These are phyloP conservation scores for Oncopeltus fasciatus DNA, from an alignment of 1,140 invertebrate genomes.

Conservation along the genomic window DNA sequence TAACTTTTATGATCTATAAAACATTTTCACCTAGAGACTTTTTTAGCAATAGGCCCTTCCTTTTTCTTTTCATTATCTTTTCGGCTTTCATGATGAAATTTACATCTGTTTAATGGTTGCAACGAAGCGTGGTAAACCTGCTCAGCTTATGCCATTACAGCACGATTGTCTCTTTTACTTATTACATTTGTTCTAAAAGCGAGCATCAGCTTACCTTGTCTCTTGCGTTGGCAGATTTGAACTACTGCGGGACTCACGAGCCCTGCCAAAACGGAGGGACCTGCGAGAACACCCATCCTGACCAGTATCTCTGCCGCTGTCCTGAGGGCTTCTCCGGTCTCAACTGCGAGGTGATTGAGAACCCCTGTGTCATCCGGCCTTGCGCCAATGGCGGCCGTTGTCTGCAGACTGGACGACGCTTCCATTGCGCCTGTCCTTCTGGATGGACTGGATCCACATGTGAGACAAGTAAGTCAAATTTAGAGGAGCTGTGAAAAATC, in stretches of 20 bases:
- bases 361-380: constrained; percentile 78
- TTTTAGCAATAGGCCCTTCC: no score
- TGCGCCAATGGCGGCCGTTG: constrained; percentile 78
- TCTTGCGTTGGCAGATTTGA: constrained; percentile 86
- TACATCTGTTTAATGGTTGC: no score
- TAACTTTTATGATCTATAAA: no score
- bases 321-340: constrained; percentile 78
- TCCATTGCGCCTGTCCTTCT: constrained; percentile 66
- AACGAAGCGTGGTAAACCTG: no score
- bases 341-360: constrained; percentile 80
- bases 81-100: no score
- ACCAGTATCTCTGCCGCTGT: constrained; percentile 82
- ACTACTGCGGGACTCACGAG: constrained; percentile 93
- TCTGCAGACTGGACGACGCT: constrained; percentile 34
- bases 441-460: constrained; percentile 77
- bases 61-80: no score
- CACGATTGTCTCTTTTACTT: no score
- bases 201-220: no score
- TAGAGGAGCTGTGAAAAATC: no score
- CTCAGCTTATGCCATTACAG: no score
- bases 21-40: no score
- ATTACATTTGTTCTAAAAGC: no score
- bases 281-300: constrained; percentile 85
- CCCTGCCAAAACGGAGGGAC: constrained; percentile 90
- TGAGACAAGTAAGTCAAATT: constrained; percentile 36